Percentiles rank a stretch among this genome's conserved stretches.
Conservation (phyloP, 2,888 invertebrate genomes). For the Ornithoptera alexandrae region DNA sequence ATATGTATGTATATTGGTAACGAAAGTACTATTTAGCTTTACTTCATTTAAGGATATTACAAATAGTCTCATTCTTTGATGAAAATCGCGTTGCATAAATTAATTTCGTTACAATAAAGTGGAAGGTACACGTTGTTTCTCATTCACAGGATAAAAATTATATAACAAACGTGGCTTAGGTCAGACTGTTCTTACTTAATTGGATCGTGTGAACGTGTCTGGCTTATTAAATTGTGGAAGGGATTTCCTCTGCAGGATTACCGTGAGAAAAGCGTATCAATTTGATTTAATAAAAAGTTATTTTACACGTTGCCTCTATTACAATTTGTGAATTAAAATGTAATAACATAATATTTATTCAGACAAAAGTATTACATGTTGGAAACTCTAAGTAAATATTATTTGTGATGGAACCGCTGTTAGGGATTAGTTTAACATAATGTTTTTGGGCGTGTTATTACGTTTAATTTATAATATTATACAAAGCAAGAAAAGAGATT, state of each 20-base stretch:
- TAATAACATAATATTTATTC: no score
- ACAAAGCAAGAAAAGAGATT: no score
- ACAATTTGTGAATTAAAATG: neutral
- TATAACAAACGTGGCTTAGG: slow-evolving; percentile 26
- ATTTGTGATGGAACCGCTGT: no score
- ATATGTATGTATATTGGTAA: no score
- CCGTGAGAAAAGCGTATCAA: slow-evolving; percentile 21
- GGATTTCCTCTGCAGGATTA: slow-evolving; percentile 27
- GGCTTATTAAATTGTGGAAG: slow-evolving; percentile 28
- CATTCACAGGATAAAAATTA: slow-evolving; percentile 12
- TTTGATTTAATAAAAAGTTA: slow-evolving; percentile 23
- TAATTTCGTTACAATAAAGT: slow-evolving; percentile 2
- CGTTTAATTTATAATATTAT: no score
- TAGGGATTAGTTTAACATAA: no score
- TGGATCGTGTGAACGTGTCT: slow-evolving; percentile 29
- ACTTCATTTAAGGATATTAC: neutral
- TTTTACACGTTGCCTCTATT: neutral
- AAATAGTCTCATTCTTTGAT: neutral
- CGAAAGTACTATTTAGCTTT: no score
- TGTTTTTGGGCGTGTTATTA: no score
- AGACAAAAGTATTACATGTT: no score
- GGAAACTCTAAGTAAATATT: no score
- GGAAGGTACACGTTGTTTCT: slow-evolving; percentile 19
- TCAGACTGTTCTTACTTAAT: slow-evolving; percentile 27
- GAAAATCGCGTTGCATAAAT: neutral